phyloP scores from a whole-genome alignment of 1,140 invertebrate species.

The Procambarus virginalis region DNA sequence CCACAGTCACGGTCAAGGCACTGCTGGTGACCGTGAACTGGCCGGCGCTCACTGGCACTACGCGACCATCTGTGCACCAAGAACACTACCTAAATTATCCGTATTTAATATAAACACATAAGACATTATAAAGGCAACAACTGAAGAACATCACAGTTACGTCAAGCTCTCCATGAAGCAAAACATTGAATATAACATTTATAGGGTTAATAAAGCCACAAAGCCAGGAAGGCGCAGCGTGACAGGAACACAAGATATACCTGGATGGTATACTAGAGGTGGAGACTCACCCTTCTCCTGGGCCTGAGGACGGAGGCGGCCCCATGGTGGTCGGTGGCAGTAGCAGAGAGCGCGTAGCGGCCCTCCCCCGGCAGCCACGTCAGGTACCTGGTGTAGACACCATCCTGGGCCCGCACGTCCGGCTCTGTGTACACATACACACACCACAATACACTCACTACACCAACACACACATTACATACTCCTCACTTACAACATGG shows the following conservation, averaged over 20 bases:
- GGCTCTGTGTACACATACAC: conserved; percentile 45
- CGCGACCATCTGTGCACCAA: conserved; percentile 46
- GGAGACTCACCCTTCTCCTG: conserved; percentile 26
- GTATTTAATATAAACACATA: too few relatives aligned
- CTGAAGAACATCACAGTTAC: too few relatives aligned
- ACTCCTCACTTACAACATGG: too few relatives aligned
- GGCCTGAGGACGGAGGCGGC: conserved; percentile 44
- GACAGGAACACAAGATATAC: not conserved
- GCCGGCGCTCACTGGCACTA: conserved; percentile 55
- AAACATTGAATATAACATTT: too few relatives aligned
- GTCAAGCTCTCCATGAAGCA: too few relatives aligned
- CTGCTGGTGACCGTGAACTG: conserved; percentile 56
- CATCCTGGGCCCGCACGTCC: conserved; percentile 55
- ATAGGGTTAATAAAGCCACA: too few relatives aligned
- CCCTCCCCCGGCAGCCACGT: conserved; percentile 57
- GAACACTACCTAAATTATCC: too few relatives aligned
- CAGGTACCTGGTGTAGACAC: conserved; percentile 48
- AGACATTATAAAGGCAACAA: too few relatives aligned
- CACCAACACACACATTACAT: too few relatives aligned
- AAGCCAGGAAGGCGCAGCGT: not conserved
- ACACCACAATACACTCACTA: too few relatives aligned
- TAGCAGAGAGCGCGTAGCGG: conserved; percentile 47
- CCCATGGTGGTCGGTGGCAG: conserved; percentile 50
- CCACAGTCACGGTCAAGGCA: conserved; percentile 37
- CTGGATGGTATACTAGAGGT: too few relatives aligned